phyloP scores from a whole-genome alignment of 2,113 vertebrate genomes.

The Microtus ochrogaster region DNA sequence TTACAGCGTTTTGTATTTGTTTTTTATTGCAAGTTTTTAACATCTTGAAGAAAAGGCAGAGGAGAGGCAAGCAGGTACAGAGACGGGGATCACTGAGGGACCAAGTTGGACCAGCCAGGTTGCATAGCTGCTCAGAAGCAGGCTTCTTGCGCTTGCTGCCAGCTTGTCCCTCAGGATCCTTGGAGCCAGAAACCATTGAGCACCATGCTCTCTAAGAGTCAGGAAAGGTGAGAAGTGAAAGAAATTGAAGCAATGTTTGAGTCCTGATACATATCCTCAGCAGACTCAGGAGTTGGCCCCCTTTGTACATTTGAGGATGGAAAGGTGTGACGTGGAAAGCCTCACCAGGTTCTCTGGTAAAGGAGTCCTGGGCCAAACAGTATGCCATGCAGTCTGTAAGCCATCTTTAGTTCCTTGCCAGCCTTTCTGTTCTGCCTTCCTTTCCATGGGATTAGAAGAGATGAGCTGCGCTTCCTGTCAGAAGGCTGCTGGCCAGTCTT shows the following conservation, averaged over 20 bases:
- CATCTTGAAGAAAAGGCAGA: slow-evolving; percentile 78
- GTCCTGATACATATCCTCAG: not conserved
- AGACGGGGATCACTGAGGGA: slow-evolving; percentile 66
- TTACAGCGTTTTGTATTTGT: slow-evolving; percentile 66
- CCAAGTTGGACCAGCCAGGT: slow-evolving; percentile 50
- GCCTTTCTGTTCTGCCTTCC: not conserved
- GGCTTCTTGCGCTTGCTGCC: slow-evolving; percentile 14
- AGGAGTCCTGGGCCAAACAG: not conserved
- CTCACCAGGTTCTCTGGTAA: not conserved
- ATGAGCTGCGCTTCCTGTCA: not conserved
- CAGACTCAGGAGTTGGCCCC: not conserved
- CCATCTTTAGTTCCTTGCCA: slow-evolving; percentile 1
- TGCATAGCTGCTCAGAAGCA: not conserved
- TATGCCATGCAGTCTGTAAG: not conserved
- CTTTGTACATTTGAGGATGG: slow-evolving; percentile 19
- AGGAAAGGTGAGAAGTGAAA: not conserved
- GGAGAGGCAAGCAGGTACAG: slow-evolving; percentile 81
- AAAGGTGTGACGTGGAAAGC: slow-evolving; percentile 5
- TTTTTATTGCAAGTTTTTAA: slow-evolving; percentile 71
- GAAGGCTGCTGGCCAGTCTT: slow-evolving; percentile 7
- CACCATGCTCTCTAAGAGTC: not conserved
- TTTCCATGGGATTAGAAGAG: not conserved
- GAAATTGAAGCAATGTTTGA: not conserved
- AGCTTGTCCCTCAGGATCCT: slow-evolving; percentile 13
- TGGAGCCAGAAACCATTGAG: not conserved